Percentiles rank a stretch among this genome's conserved stretches.
Conservation (phyloP, 2,113 vertebrate genomes). For the Dicentrarchus labrax region DNA sequence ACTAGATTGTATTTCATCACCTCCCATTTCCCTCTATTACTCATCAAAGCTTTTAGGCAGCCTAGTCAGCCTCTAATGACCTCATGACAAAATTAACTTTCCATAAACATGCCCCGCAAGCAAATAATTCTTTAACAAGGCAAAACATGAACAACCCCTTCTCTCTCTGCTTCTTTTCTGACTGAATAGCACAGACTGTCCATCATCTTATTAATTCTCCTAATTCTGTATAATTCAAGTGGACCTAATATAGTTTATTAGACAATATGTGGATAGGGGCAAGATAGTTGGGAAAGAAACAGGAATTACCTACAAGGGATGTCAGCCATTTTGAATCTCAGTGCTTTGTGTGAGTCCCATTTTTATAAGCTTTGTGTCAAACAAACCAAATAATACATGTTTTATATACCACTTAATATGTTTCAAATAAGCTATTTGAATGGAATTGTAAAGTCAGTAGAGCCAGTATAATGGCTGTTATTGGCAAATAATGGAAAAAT, state of each 20-base stretch:
- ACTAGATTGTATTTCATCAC: conserved; percentile 38
- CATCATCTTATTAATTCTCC: not conserved
- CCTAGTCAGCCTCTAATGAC: conserved; percentile 21
- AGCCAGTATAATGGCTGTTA: not conserved
- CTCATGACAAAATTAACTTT: conserved; percentile 19
- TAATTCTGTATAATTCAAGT: not conserved
- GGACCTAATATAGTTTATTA: not conserved
- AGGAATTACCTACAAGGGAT: not conserved
- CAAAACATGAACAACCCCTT: not conserved
- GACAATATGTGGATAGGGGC: not conserved
- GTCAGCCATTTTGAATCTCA: not conserved
- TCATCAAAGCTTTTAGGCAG: conserved; percentile 51
- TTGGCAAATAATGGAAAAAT: not conserved
- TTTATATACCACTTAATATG: not conserved
- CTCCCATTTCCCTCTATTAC: conserved; percentile 43
- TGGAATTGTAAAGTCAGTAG: not conserved
- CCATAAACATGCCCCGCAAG: conserved; percentile 28
- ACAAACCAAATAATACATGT: not conserved
- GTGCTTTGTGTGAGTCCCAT: not conserved
- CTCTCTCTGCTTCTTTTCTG: not conserved
- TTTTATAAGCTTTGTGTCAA: not conserved
- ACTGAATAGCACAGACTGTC: not conserved
- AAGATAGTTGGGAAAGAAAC: not conserved
- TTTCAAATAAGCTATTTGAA: not conserved
- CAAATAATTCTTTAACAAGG: not conserved